A percentile compares a stretch with the other conserved stretches of the same genome.
Conservation (phyloP, 2,888 invertebrate genomes). For the Cenopis cana region DNA sequence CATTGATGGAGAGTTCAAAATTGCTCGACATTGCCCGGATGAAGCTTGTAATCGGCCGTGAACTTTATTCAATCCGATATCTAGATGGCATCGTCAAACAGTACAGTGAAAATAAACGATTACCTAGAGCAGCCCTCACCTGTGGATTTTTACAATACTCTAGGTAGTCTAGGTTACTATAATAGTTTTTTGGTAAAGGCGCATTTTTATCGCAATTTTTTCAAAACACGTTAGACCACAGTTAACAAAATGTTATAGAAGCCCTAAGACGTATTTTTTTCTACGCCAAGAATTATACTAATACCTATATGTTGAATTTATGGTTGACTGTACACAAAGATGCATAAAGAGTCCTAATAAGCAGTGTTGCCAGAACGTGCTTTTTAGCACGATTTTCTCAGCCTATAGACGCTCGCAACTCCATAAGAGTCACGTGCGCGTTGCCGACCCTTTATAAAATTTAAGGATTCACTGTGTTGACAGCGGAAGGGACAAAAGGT, state of each 20-base stretch:
- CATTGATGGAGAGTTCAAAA: neutral
- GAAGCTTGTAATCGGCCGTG: constrained; percentile 43
- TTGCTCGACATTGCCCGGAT: neutral
- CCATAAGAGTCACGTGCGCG: no score
- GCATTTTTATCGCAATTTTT: no score
- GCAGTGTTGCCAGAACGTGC: no score
- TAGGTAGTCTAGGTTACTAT: neutral
- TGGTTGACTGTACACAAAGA: neutral
- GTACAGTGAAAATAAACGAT: constrained; percentile 13
- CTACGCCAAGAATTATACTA: neutral
- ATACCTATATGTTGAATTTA: neutral
- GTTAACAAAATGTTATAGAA: no score
- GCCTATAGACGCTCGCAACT: no score
- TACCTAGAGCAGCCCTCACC: neutral
- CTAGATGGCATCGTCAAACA: constrained; percentile 11
- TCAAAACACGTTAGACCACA: no score
- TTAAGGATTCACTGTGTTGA: no score
- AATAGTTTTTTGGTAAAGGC: no score
- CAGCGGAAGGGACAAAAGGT: no score
- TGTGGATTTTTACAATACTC: neutral
- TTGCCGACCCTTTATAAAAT: no score
- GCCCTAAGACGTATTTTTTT: no score
- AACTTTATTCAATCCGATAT: constrained; percentile 39
- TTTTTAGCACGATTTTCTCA: no score
- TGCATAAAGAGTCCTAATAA: neutral